phyloP scores from a whole-genome alignment of 2,888 invertebrate genomes.

The Ennomos quercinarius region DNA sequence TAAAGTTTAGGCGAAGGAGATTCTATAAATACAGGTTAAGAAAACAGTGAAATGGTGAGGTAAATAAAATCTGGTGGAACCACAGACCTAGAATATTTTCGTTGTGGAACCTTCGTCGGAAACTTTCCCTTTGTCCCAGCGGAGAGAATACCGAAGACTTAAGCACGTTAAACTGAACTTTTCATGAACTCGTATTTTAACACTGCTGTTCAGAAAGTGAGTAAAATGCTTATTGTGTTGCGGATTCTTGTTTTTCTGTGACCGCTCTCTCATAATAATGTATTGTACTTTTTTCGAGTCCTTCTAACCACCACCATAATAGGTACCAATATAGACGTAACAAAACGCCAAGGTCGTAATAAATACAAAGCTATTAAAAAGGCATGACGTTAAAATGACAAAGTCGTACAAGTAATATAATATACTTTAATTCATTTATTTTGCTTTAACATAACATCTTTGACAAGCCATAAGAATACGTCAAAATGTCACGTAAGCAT shows the following conservation, averaged over 20 bases:
- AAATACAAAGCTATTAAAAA: too few species aligned
- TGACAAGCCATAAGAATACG: too few species aligned
- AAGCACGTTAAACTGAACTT: slow-evolving; percentile 65
- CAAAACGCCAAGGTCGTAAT: too few species aligned
- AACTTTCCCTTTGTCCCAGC: slow-evolving; percentile 55
- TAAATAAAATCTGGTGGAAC: too few species aligned
- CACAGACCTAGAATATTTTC: too few species aligned
- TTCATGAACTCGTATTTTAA: slow-evolving; percentile 50
- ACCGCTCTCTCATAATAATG: background rate
- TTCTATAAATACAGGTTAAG: slow-evolving; percentile 12
- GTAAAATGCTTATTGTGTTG: slow-evolving; percentile 3
- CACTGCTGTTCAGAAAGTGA: slow-evolving; percentile 6
- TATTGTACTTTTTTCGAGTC: background rate
- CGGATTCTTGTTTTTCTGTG: background rate
- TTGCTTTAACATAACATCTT: too few species aligned
- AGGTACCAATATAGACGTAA: too few species aligned
- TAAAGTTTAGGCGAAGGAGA: slow-evolving; percentile 5
- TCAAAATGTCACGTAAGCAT: too few species aligned
- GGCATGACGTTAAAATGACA: too few species aligned
- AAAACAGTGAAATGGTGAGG: slow-evolving; percentile 30
- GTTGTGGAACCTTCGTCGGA: slow-evolving; percentile 58
- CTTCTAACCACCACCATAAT: too few species aligned
- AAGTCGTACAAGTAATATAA: too few species aligned
- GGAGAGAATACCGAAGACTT: slow-evolving; percentile 44
- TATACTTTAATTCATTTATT: too few species aligned